Conservation (phyloP, 2,797 vertebrate species). For the Meda fulgida region DNA sequence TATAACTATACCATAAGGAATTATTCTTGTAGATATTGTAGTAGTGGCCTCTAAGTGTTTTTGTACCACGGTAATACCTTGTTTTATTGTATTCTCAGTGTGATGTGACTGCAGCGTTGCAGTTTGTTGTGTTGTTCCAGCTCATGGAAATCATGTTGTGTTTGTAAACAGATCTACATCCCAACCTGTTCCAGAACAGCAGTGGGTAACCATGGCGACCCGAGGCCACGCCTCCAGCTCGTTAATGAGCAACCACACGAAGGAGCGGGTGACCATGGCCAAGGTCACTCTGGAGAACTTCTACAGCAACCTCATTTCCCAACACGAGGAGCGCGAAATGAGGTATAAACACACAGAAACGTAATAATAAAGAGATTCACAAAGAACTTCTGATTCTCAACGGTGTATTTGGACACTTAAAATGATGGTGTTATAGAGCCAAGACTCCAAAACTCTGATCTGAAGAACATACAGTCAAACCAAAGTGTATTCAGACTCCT, state of each 20-base stretch:
- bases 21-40: not conserved
- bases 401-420: too few species aligned
- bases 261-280: conserved; percentile 88
- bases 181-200: not conserved
- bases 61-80: not conserved
- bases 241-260: conserved; percentile 89
- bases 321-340: conserved; percentile 88
- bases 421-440: not conserved
- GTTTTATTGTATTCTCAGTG: not conserved
- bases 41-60: not conserved
- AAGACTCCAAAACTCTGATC: not conserved
- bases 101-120: not conserved
- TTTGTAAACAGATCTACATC: not conserved
- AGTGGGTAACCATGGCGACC: conserved; percentile 82
- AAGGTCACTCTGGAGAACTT: conserved; percentile 90
- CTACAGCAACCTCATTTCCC: conserved; percentile 87
- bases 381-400: not conserved
- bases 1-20: not conserved
- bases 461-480: not conserved
- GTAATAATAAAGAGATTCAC: not conserved
- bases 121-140: not conserved
- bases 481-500: fast-evolving
- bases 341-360: conserved; percentile 75
- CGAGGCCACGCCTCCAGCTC: conserved; percentile 85
- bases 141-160: conserved; percentile 30